Conservation (phyloP, 2,797 vertebrate species). For the Rhinoraja longicauda region DNA sequence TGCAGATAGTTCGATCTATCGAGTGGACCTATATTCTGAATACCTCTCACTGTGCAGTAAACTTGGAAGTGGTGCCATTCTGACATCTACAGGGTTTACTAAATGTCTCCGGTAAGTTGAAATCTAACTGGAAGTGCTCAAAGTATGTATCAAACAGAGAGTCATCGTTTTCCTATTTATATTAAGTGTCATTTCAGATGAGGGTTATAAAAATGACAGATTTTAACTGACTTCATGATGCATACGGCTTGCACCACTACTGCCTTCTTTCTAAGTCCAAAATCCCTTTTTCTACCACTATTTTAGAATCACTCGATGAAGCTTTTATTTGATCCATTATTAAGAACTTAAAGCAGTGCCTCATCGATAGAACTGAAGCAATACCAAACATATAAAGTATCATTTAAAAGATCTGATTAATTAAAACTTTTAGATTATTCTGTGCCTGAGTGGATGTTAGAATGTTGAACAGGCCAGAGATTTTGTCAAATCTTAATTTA, state of each 20-base stretch:
- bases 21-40: conserved; percentile 39
- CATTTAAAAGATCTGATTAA: background rate
- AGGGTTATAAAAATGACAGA: background rate
- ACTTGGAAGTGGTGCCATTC: conserved; percentile 33
- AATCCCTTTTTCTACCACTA: background rate
- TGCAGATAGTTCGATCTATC: conserved; percentile 37
- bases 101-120: conserved; percentile 36
- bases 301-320: background rate
- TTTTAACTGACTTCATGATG: conserved; percentile 7
- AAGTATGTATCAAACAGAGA: background rate
- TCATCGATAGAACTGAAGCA: background rate
- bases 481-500: background rate
- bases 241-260: background rate
- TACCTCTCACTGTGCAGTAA: conserved; percentile 40
- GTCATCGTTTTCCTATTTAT: background rate
- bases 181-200: background rate
- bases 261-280: background rate
- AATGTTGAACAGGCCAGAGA: background rate
- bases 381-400: background rate
- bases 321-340: background rate
- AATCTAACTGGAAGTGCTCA: background rate
- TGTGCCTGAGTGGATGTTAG: background rate
- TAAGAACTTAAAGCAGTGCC: background rate
- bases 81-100: conserved; percentile 38
- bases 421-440: background rate